Evolutionary conservation across 1,140 invertebrate genomes (phyloP), one percentile per base, ranked within the genome.

Genomic region (Dryas iulia): DNA sequence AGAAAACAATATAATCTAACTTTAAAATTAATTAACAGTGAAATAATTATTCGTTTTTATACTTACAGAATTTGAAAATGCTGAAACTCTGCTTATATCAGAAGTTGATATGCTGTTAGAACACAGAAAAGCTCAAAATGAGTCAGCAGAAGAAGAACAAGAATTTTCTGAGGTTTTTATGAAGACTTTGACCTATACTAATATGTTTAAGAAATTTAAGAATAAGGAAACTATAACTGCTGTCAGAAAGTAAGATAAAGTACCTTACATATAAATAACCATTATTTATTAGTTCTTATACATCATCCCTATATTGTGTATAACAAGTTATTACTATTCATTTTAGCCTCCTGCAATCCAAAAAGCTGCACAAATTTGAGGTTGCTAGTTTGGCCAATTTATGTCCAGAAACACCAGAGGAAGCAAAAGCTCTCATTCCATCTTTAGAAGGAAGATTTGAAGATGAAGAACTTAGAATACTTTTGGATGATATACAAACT

Each of bases 361-460:
- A 99, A 82, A 98, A 99, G 84, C 91, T 99, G 8, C 99, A 99
- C 89, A 99, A 99, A 93, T 99, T 99, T 93, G 99, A 99, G 90
- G 92, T 99, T 21, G 98, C 99, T 2, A 97, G 98, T 23, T 93
- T 99, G 62, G 98, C 98, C 1, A 99, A 99, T 93, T 92, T 99
- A 2, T 99, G 98, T 88, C 99, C 99, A 0, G 98, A 99, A 93
- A 98, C 97, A 21, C 96, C 98, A 0, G 98, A 99, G 86, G 98
- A 99, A 93, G 98, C 98, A 0, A 99, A 99, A 92, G 96, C 98
- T 31, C 91, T 99, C 2, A 99, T 99, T 85, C 98, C 98, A 57
- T 98, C 97, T 86, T 92, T 99, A 52, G 98, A 99, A 92, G 98
- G 98, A 21, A 94, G 98, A 73, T 97, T 99, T 91, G 98, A 99